A percentile compares a stretch with the other conserved stretches of the same genome.
phyloP scores from a whole-genome alignment of 2,113 vertebrate genomes.

The Pagrus major region DNA sequence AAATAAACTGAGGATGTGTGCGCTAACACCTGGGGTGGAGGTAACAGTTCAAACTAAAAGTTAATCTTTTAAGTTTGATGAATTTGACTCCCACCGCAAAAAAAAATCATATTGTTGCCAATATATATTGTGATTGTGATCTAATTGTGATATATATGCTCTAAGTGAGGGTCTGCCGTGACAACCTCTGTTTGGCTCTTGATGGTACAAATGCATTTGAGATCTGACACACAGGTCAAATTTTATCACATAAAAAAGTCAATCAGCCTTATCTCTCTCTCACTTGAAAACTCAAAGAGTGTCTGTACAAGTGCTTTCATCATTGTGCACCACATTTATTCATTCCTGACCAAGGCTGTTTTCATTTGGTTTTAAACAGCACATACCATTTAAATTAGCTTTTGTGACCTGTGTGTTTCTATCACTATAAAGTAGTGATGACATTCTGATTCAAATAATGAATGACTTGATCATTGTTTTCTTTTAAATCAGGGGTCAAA shows the following conservation, averaged over 20 bases:
- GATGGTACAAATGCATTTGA: neutral
- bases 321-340: neutral
- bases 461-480: neutral
- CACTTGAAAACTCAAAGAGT: neutral
- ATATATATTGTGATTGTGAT: too few relatives aligned
- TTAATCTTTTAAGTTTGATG: neutral
- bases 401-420: neutral
- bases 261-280: neutral
- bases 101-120: too few relatives aligned
- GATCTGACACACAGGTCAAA: neutral
- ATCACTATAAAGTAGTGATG: neutral
- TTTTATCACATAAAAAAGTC: neutral
- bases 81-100: neutral
- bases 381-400: neutral
- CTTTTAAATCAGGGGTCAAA: neutral
- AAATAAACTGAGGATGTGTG: neutral
- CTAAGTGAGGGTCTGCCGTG: too few relatives aligned
- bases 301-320: neutral
- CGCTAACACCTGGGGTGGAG: neutral
- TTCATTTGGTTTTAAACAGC: neutral
- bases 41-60: neutral
- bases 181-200: neutral
- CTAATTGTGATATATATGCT: too few relatives aligned
- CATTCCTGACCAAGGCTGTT: neutral
- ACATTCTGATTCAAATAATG: neutral